These are phyloP conservation scores for Tetraneura akinire DNA, from an alignment of 1,140 invertebrate genomes.

Conservation along the genomic window DNA sequence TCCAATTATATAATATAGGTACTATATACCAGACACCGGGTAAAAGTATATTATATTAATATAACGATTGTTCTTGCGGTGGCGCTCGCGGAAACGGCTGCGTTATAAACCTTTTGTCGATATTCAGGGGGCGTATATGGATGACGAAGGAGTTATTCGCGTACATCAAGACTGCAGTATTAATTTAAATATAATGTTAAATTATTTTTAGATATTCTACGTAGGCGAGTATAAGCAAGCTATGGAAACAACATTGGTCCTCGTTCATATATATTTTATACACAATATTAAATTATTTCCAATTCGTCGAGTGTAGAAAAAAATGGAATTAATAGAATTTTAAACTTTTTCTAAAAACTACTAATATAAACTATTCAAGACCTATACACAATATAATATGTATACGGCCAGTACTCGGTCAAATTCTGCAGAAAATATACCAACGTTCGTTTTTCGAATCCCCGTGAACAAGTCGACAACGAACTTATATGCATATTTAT, in stretches of 20 bases:
- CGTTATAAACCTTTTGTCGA: not conserved
- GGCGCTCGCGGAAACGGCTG: not conserved
- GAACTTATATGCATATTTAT: too few relatives aligned
- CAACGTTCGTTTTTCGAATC: too few relatives aligned
- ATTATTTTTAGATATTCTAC: too few relatives aligned
- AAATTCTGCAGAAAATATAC: too few relatives aligned
- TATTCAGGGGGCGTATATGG: slow-evolving; percentile 31
- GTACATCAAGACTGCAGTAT: not conserved
- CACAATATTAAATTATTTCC: too few relatives aligned
- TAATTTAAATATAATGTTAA: not conserved
- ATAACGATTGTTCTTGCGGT: not conserved
- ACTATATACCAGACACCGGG: not conserved
- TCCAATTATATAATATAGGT: slow-evolving; percentile 15
- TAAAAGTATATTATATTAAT: slow-evolving; percentile 7
- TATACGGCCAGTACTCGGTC: too few relatives aligned
- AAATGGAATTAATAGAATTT: too few relatives aligned
- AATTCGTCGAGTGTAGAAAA: too few relatives aligned
- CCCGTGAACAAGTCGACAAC: not conserved
- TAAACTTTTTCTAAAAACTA: too few relatives aligned
- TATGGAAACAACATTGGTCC: not conserved
- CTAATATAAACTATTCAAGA: too few relatives aligned
- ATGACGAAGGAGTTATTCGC: slow-evolving; percentile 26
- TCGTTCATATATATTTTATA: not conserved
- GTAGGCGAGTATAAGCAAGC: not conserved
- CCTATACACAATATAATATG: too few relatives aligned